These are phyloP conservation scores for Pteropus alecto DNA, from an alignment of 2,113 vertebrate species.

Conservation along the genomic window DNA sequence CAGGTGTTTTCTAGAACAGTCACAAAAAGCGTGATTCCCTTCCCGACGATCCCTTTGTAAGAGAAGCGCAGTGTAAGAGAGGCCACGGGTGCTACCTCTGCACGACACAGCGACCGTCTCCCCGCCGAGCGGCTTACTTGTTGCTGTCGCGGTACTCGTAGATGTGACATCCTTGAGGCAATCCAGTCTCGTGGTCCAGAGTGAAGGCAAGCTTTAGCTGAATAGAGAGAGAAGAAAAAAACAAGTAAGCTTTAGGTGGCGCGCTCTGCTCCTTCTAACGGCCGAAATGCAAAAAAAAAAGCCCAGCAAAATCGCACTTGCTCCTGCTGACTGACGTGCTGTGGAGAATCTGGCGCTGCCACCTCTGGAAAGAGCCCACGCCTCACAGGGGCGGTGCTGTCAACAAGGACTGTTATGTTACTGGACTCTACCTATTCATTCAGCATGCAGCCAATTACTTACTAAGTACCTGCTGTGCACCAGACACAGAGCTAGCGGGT, in stretches of 20 bases:
- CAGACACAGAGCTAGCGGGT: background rate
- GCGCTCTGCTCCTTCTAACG: background rate
- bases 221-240: conserved; percentile 18
- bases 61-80: background rate
- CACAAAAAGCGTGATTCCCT: background rate
- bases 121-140: conserved; percentile 85
- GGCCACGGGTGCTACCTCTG: fast-evolving
- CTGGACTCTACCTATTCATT: background rate
- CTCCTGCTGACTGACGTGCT: conserved; percentile 51
- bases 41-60: background rate
- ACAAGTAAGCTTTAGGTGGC: conserved; percentile 47
- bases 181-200: conserved; percentile 91
- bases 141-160: conserved; percentile 98
- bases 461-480: background rate
- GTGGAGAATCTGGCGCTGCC: conserved; percentile 67
- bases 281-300: background rate
- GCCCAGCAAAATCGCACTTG: conserved; percentile 42
- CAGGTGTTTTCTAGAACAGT: background rate
- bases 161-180: conserved; percentile 96
- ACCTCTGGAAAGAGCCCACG: conserved; percentile 15
- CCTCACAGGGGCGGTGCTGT: background rate
- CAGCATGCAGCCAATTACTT: no score
- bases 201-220: conserved; percentile 94
- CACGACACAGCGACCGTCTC: background rate
- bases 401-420: background rate